phyloP scores from a whole-genome alignment of 2,888 invertebrate species.

The Machimus rusticus region DNA sequence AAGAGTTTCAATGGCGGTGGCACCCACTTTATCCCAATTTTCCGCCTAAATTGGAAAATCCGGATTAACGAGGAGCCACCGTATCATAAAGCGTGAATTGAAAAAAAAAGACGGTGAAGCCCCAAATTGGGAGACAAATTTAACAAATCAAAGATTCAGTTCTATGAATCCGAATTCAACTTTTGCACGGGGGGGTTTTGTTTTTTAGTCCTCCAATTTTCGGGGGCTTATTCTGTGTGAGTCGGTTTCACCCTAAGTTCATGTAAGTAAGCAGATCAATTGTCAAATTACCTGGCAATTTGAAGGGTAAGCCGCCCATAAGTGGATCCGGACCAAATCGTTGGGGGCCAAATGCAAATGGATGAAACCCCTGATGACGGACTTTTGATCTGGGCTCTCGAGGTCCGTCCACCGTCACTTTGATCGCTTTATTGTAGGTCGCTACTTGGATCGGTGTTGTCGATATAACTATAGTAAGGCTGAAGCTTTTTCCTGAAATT shows the following conservation, averaged over 20 bases:
- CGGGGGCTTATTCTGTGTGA: not conserved
- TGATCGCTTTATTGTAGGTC: slow-evolving; percentile 97
- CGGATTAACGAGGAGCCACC: slow-evolving; percentile 39
- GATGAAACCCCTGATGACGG: slow-evolving; percentile 86
- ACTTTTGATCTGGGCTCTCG: slow-evolving; percentile 95
- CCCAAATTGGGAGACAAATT: slow-evolving; percentile 30
- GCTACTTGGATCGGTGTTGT: slow-evolving; percentile 94
- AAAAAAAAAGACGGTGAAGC: not conserved
- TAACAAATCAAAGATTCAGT: slow-evolving; percentile 28
- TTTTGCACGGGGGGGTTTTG: not conserved
- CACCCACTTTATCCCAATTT: slow-evolving; percentile 43
- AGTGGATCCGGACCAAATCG: slow-evolving; percentile 83
- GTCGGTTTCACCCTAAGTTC: not conserved
- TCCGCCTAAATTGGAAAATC: slow-evolving; percentile 44
- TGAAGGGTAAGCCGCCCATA: slow-evolving; percentile 80
- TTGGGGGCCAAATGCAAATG: slow-evolving; percentile 86
- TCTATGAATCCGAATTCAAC: not conserved
- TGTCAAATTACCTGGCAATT: slow-evolving; percentile 76
- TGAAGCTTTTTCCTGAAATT: slow-evolving; percentile 93
- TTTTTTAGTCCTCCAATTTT: not conserved
- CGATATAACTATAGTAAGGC: slow-evolving; percentile 92
- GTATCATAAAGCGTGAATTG: slow-evolving; percentile 25
- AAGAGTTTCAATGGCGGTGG: slow-evolving; percentile 41
- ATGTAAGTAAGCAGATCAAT: slow-evolving; percentile 35
- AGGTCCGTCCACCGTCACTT: slow-evolving; percentile 99